These are phyloP conservation scores for Seladonia tumulorum DNA, from an alignment of 2,888 invertebrate genomes.

Conservation along the genomic window DNA sequence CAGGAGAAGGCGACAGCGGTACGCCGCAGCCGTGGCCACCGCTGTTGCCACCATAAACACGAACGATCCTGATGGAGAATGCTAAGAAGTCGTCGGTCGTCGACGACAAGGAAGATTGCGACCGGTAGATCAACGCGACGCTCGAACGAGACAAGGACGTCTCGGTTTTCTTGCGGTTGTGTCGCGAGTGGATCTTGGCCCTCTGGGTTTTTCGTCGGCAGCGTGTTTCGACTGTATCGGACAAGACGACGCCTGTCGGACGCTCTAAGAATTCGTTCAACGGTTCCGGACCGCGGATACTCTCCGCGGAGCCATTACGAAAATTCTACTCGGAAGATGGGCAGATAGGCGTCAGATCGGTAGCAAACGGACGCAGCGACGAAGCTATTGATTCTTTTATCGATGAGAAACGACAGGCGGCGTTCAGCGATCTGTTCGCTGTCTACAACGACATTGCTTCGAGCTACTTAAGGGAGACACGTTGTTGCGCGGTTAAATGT, in stretches of 20 bases:
- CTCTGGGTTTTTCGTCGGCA: neutral
- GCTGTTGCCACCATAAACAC: constrained; percentile 21
- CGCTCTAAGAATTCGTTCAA: neutral
- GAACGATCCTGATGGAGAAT: constrained; percentile 34
- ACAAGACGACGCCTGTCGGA: constrained; percentile 8
- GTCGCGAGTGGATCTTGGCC: neutral
- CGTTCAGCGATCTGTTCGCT: constrained; percentile 23
- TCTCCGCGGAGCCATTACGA: neutral
- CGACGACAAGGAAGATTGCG: constrained; percentile 7
- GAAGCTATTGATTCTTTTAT: neutral
- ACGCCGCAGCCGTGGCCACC: constrained; percentile 37
- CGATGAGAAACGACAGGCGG: neutral
- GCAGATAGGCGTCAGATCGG: neutral
- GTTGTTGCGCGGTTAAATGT: constrained; percentile 57
- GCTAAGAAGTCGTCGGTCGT: constrained; percentile 14
- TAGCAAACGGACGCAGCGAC: constrained; percentile 29
- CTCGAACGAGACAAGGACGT: neutral
- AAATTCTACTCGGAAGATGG: neutral
- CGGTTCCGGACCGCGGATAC: neutral
- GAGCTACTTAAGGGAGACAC: constrained; percentile 47
- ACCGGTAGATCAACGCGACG: constrained; percentile 12
- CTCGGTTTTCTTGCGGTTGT: neutral
- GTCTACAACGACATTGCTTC: constrained; percentile 39
- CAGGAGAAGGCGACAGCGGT: constrained; percentile 60
- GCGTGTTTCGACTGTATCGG: constrained; percentile 20